These are phyloP conservation scores for Zeus faber DNA, from an alignment of 2,113 vertebrate species.

Conservation along the genomic window DNA sequence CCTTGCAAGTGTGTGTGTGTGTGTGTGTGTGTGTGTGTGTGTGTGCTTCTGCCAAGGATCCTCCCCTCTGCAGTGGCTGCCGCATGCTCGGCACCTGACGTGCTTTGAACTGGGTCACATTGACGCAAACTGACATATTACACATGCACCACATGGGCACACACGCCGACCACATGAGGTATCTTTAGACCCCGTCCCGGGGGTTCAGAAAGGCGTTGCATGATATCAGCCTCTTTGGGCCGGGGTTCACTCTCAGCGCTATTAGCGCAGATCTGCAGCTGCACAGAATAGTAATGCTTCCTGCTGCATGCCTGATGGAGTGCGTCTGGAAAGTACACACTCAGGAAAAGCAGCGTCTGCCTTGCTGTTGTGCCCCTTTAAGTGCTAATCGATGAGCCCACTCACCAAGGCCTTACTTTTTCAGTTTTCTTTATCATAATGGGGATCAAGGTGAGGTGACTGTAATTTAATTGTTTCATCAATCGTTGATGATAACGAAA, in stretches of 20 bases:
- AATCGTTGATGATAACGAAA: too few species aligned
- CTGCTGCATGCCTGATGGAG: not conserved
- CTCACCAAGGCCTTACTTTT: too few species aligned
- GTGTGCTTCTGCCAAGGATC: slow-evolving; percentile 30
- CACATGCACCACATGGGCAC: too few species aligned
- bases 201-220: slow-evolving; percentile 14
- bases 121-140: too few species aligned
- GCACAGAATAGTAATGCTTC: not conserved
- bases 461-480: too few species aligned
- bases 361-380: too few species aligned
- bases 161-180: slow-evolving; percentile 23
- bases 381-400: too few species aligned
- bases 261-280: slow-evolving; percentile 16
- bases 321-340: too few species aligned
- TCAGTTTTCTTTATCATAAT: too few species aligned
- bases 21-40: slow-evolving; percentile 30
- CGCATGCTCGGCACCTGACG: slow-evolving; percentile 58
- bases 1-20: slow-evolving; percentile 52
- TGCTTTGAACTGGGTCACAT: slow-evolving; percentile 54
- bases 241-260: slow-evolving; percentile 7
- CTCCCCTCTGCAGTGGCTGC: slow-evolving; percentile 69
- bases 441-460: too few species aligned
- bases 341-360: too few species aligned
- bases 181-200: slow-evolving; percentile 47
- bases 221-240: too few species aligned